Evolutionary conservation across 2,113 vertebrate genomes (phyloP).

Genomic region (Anguilla rostrata): DNA sequence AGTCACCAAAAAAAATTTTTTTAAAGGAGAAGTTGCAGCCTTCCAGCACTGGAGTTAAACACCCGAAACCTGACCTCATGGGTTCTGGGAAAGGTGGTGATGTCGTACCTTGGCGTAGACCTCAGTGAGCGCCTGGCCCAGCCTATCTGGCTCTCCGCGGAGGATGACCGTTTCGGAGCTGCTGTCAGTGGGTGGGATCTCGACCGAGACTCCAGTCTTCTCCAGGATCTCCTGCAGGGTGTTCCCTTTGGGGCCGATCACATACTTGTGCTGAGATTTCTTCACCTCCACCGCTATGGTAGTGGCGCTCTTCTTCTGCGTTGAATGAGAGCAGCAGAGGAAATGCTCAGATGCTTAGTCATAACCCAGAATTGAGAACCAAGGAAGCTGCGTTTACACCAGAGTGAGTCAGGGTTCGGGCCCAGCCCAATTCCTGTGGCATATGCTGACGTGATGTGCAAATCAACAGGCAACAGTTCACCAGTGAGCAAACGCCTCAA

Average conservation of each 20-base stretch:
- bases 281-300: slow-evolving; percentile 97
- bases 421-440: no score
- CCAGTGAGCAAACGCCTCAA: no score
- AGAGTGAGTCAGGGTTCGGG: no score
- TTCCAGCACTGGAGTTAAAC: no score
- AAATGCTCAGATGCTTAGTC: neutral
- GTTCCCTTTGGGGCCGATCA: slow-evolving; percentile 96
- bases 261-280: slow-evolving; percentile 98
- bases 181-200: slow-evolving; percentile 96
- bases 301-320: slow-evolving; percentile 91
- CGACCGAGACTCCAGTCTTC: slow-evolving; percentile 94
- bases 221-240: slow-evolving; percentile 97
- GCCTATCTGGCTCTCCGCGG: slow-evolving; percentile 92
- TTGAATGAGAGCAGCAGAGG: neutral
- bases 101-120: slow-evolving; percentile 92
- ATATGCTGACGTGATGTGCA: no score
- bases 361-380: neutral
- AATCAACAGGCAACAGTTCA: no score
- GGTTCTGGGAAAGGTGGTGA: neutral
- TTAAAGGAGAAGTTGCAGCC: no score
- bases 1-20: no score
- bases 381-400: neutral
- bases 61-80: no score
- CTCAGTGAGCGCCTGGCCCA: slow-evolving; percentile 95
- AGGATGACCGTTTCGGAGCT: slow-evolving; percentile 97